Evolutionary conservation across 1,140 invertebrate genomes (phyloP), one percentile per base, ranked within the genome.

Genomic region (Aricia agestis): DNA sequence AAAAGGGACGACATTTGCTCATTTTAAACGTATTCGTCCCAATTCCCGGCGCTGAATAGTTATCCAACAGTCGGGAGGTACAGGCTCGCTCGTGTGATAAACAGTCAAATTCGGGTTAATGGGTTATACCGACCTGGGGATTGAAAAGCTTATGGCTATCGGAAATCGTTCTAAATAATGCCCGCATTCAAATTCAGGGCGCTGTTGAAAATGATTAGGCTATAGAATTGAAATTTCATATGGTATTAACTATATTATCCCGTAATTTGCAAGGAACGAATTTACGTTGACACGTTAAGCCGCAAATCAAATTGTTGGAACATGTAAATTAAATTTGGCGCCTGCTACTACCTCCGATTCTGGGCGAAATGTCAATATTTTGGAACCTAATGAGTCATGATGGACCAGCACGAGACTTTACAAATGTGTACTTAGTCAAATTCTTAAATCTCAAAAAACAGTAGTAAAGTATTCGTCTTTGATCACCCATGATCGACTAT

Each of bases 1-100:
- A 42, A 69, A 79, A 77, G 80, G 73, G 59, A 63, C 59, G 59
- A 52, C 17, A 63, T 25, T 19, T 63, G 59, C 18, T 63, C 59
- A 63, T 63, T 63, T 63, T 63, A 63, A 63, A 25, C 59, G 18
- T 63, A 63, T 63, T 63, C 18, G 59, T 25, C 59, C n/a, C n/a
- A n/a, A n/a, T n/a, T n/a, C n/a, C 59, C 59, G 19, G 18, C 6
- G 59, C 18, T 63, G 59, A 19, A 11, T 63, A 63, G 18, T 18
- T 11, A 63, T 15, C 45, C 9, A 52, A 52, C 58, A 19, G n/a
- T 19, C 2, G 59, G 18, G 59, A 63, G 59, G 59, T 25, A 63
- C 59, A 19, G 19, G 59, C 10, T 63, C 59, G 59, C 59, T 19
- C 59, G 11, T 19, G 59, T 63, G 59, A 63, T 63, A 63, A 63